Evolutionary conservation across 2,888 invertebrate genomes (phyloP), one percentile per base, ranked within the genome.

Genomic region (Chrysolina oricalcia): DNA sequence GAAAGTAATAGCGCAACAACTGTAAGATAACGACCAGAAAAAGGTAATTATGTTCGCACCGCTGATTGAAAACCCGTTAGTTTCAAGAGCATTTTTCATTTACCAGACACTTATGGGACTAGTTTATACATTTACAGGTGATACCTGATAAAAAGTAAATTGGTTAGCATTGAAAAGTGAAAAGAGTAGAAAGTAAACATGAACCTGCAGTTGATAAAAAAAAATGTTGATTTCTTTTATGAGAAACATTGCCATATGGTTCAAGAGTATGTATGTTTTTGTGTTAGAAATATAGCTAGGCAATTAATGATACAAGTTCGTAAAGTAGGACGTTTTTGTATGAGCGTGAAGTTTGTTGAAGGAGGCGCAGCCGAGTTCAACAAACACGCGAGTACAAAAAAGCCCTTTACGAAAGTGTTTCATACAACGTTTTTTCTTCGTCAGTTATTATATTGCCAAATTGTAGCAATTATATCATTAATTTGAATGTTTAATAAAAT

Each of bases 111-210:
- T 8, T 53, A 53, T 11, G 13, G 53, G 10, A 53, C 59, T n/a
- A 59, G 35, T 13, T n/a, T 46, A n/a, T 46, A 46, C 13, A 13
- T 46, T 13, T 46, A 46, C 46, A 46, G 13, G 46, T 59, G 15
- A 27, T n/a, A 27, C 1, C 23, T n/a, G 21, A 66, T 48, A 21
- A 66, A 46, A 48, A 48, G 23, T 46, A 23, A 66, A 66, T 23
- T 23, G 13, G 46, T 43, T 13, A 2, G 27, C 43, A 23, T 48
- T 65, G 75, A 65, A n/a, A 72, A 70, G 70, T 72, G 66, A 66
- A 66, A 66, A 64, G 27, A 27, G 27, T 69, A 73, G 75, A 75
- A 75, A 76, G 72, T 53, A 35, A 59, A 76, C 50, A 70, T 50
- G 72, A 72, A 69, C 66, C n/a, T 70, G 67, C 35, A 50, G 27